These are phyloP conservation scores for Cyanistes caeruleus DNA, from an alignment of 2,113 vertebrate genomes.

Conservation along the genomic window DNA sequence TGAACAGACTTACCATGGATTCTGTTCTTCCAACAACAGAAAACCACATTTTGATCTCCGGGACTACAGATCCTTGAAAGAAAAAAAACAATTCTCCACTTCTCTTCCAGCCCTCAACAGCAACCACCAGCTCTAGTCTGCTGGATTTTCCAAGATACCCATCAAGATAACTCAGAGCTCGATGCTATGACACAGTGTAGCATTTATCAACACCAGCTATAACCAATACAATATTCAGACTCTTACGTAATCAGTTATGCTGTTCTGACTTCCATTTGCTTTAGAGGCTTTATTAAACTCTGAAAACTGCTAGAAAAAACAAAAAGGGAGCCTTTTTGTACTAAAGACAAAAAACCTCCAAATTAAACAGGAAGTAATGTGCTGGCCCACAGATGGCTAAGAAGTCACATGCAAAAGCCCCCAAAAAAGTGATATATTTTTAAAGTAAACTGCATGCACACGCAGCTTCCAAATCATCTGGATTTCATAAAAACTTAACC, in stretches of 20 bases:
- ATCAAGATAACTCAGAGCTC: constrained; percentile 46
- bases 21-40: constrained; percentile 91
- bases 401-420: constrained; percentile 29
- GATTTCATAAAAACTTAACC: constrained; percentile 75
- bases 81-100: constrained; percentile 60
- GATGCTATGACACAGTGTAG: constrained; percentile 57
- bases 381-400: constrained; percentile 66
- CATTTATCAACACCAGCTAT: constrained; percentile 62
- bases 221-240: constrained; percentile 67
- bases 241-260: constrained; percentile 71
- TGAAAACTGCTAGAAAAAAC: constrained; percentile 55
- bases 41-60: constrained; percentile 89
- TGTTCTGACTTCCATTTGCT: constrained; percentile 64
- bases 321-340: constrained; percentile 43
- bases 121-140: constrained; percentile 54
- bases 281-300: constrained; percentile 65
- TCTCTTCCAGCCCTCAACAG: constrained; percentile 50
- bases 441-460: constrained; percentile 61
- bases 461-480: constrained; percentile 74
- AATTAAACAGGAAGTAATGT: constrained; percentile 76
- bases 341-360: constrained; percentile 56
- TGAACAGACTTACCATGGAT: constrained; percentile 79
- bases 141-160: constrained; percentile 49
- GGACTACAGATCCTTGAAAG: constrained; percentile 53
- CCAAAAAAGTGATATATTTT: constrained; percentile 61